Evolutionary conservation across 2,113 vertebrate species (phyloP).

Genomic region (Alosa alosa): DNA sequence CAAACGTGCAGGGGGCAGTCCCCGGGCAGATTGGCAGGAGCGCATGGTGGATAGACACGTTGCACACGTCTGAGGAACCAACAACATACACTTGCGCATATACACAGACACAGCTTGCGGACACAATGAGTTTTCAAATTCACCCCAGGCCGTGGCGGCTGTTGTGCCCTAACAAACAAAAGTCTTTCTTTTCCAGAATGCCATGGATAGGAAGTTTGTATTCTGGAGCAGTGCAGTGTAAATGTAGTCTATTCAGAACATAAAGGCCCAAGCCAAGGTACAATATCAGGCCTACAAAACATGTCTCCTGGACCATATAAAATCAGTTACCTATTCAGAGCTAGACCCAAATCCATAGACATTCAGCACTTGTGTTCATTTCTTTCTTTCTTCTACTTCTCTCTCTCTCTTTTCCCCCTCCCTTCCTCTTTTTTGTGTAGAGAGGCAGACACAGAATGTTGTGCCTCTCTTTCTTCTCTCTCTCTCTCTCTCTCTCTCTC

Average conservation of each 20-base stretch:
- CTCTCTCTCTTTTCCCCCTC: conserved; percentile 16
- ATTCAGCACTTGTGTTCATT: conserved; percentile 53
- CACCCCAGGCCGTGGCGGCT: background rate
- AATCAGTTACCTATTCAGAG: conserved; percentile 57
- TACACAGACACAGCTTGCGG: background rate
- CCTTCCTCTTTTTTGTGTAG: conserved; percentile 55
- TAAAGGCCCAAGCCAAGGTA: background rate
- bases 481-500: conserved; percentile 46
- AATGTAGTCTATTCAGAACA: background rate
- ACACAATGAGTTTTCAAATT: background rate
- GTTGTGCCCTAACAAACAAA: background rate
- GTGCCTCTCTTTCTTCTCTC: conserved; percentile 39
- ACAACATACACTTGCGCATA: background rate
- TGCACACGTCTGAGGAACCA: conserved; percentile 39
- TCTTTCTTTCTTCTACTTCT: conserved; percentile 53
- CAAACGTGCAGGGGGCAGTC: conserved; percentile 60
- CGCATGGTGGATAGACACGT: conserved; percentile 50
- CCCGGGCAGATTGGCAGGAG: conserved; percentile 49
- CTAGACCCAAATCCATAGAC: conserved; percentile 40
- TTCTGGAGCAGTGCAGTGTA: background rate
- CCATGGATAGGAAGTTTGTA: background rate
- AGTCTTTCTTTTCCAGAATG: background rate
- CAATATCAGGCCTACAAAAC: conserved; percentile 46
- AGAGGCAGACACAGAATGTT: conserved; percentile 60
- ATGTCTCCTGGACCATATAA: conserved; percentile 53